Conservation (phyloP, 2,113 vertebrate species). For the Acanthisitta chloris region DNA sequence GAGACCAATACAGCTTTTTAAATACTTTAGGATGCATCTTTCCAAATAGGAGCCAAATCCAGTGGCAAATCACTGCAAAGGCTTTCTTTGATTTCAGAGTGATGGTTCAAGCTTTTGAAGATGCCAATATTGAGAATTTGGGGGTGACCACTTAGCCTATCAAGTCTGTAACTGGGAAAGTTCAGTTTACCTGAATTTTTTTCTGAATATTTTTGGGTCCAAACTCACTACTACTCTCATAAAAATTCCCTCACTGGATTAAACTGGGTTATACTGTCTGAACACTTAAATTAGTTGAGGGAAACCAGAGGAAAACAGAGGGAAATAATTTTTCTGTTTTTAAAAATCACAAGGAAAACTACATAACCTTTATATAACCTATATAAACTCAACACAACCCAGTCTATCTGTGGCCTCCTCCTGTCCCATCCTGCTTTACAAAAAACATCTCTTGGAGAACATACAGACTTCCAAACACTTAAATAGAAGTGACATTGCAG, state of each 20-base stretch:
- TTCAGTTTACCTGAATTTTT: background rate
- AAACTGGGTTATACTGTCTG: background rate
- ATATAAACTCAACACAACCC: background rate
- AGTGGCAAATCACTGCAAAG: background rate
- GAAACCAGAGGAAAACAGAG: background rate
- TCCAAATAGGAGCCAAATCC: background rate
- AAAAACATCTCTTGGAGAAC: background rate
- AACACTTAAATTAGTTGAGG: background rate
- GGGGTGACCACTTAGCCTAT: background rate
- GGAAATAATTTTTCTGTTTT: background rate
- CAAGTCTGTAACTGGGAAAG: background rate
- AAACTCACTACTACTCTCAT: background rate
- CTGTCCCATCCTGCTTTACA: slow-evolving; percentile 9
- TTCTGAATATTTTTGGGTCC: background rate
- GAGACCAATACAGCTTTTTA: background rate
- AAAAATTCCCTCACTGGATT: background rate
- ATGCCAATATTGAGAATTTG: background rate
- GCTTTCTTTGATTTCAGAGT: background rate
- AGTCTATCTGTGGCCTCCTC: background rate
- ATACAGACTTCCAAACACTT: slow-evolving; percentile 27
- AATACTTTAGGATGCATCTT: background rate
- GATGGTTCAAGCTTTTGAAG: background rate
- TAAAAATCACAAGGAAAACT: background rate
- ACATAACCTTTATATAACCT: background rate
- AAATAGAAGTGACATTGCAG: slow-evolving; percentile 21